These are phyloP conservation scores for Lipophrys pholis DNA, from an alignment of 2,113 vertebrate genomes.

Conservation along the genomic window DNA sequence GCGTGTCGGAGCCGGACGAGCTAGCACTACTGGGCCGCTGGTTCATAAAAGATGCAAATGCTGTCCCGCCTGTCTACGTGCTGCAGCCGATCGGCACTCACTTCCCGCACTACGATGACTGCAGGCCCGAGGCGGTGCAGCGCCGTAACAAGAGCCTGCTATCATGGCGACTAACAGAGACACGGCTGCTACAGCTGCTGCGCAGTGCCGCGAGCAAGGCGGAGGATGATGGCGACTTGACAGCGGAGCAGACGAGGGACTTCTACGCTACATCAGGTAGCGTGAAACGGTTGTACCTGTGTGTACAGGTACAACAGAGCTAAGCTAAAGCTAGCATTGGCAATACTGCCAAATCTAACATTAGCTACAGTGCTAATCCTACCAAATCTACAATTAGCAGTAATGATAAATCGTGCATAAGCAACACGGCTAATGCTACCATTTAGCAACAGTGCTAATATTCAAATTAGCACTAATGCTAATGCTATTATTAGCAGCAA, in stretches of 20 bases:
- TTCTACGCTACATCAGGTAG: slow-evolving; percentile 84
- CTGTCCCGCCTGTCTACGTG: slow-evolving; percentile 80
- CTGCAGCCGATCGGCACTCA: slow-evolving; percentile 83
- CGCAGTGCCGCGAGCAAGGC: slow-evolving; percentile 75
- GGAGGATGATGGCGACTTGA: slow-evolving; percentile 75
- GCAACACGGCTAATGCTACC: no score
- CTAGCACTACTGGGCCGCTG: slow-evolving; percentile 75
- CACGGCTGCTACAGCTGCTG: slow-evolving; percentile 73
- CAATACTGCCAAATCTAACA: neutral
- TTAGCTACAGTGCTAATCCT: neutral
- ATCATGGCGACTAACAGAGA: slow-evolving; percentile 70
- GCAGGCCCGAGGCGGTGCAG: slow-evolving; percentile 49
- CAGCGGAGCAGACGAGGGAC: slow-evolving; percentile 71
- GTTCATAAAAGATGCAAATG: slow-evolving; percentile 84
- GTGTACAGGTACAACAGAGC: no score
- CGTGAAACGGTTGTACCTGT: no score
- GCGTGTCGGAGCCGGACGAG: slow-evolving; percentile 67
- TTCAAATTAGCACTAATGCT: no score
- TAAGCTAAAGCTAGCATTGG: no score
- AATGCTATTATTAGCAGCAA: no score
- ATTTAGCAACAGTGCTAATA: no score
- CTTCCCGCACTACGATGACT: slow-evolving; percentile 74
- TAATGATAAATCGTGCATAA: no score
- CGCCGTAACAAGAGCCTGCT: slow-evolving; percentile 49
- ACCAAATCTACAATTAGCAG: no score